Evolutionary conservation across 2,797 vertebrate species (phyloP), one percentile per base, ranked within the genome.

Genomic region (Clarias pachynema): DNA sequence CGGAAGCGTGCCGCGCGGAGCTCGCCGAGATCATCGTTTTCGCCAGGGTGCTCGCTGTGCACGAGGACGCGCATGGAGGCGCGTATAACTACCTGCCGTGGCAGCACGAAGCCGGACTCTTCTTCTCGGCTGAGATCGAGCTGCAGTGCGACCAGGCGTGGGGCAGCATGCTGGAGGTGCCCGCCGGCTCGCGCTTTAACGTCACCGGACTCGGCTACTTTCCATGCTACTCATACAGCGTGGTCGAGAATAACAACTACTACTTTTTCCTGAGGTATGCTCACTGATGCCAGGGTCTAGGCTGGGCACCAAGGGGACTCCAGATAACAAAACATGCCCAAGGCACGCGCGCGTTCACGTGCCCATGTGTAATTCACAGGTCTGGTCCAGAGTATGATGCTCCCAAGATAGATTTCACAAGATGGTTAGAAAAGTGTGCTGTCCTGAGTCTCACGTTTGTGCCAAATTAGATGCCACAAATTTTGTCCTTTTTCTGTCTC

Each of bases 131-230:
- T 0, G 96, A 96, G 93, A 95, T 97, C 74, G 96, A 96, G 94
- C 91, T 96, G 88, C 91, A 94, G 86, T 96, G 96, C 88, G 96
- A 96, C 90, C 96, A 96, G 92, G 95, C 96, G 37, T 97, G 96
- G 96, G 96, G 96, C 72, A 96, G 95, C 92, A 97, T 96, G 96
- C 89, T 97, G 92, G 96, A 96, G 93, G 94, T 97, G 44, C 96
- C 96, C 2, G 93, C 95, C 1, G 96, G 96, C 2, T 96, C 96
- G 89, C 92, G 95, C 90, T 96, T 97, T 60, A 97, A 97, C 85
- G 92, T 97, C 87, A 96, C 94, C 44, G 96, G 96, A 31, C 91
- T 97, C 85, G 96, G 96, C 0, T 96, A 96, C 89, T 96, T 96
- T 87, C 94, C 93, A 79, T 97, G 96, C 90, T 94, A 95, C 92